Conservation (phyloP, 1,140 invertebrate species). For the Prorops nasuta region DNA sequence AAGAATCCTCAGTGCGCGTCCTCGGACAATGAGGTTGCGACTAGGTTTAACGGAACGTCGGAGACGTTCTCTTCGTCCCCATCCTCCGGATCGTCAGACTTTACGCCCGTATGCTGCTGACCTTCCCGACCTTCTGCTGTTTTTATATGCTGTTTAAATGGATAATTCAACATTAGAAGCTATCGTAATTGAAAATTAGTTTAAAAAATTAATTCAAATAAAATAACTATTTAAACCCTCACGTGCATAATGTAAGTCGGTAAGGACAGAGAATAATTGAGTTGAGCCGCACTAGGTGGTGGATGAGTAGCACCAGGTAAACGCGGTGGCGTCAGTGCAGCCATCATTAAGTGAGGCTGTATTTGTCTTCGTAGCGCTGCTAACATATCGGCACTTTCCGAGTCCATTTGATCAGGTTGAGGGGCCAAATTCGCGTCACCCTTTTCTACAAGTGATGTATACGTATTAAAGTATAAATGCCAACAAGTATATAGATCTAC, state of each 20-base stretch:
- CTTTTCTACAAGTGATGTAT: constrained; percentile 50
- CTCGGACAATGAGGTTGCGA: constrained; percentile 51
- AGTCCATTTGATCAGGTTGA: constrained; percentile 48
- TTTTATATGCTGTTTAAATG: constrained; percentile 39
- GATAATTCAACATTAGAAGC: too few species aligned
- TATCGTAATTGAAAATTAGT: too few species aligned
- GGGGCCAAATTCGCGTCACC: constrained; percentile 34
- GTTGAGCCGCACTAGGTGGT: constrained; percentile 31
- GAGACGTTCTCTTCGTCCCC: constrained; percentile 48
- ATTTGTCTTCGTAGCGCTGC: constrained; percentile 64
- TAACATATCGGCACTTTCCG: constrained; percentile 62
- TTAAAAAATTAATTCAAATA: not conserved
- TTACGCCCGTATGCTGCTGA: constrained; percentile 19
- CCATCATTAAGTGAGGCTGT: constrained; percentile 66
- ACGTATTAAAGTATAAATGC: too few species aligned
- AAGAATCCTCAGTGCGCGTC: constrained; percentile 44
- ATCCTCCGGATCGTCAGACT: constrained; percentile 33
- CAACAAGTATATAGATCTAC: too few species aligned
- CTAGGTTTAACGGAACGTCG: constrained; percentile 53
- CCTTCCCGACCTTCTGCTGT: constrained; percentile 33
- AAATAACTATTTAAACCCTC: constrained; percentile 16
- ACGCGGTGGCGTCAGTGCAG: constrained; percentile 47
- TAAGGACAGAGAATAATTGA: constrained; percentile 47
- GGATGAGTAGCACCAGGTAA: constrained; percentile 35
- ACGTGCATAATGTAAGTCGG: constrained; percentile 51